phyloP scores from a whole-genome alignment of 2,888 invertebrate genomes.

The Diadromus collaris region DNA sequence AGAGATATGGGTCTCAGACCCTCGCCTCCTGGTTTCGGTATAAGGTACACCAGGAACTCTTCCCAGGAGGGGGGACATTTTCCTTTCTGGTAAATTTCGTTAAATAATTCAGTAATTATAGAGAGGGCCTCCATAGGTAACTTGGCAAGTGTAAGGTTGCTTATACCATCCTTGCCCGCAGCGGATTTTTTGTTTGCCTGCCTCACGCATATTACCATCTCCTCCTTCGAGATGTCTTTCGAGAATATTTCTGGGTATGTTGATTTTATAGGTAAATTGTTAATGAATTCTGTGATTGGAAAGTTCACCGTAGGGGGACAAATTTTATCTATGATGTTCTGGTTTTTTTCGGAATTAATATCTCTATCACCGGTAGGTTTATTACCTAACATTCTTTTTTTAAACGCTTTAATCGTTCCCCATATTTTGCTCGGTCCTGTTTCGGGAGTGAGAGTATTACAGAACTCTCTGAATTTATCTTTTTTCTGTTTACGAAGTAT shows the following conservation, averaged over 20 bases:
- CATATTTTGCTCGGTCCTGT: neutral
- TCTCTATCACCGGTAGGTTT: neutral
- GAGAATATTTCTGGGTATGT: neutral
- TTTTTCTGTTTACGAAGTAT: neutral
- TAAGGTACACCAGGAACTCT: conserved; percentile 5
- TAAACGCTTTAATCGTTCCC: neutral
- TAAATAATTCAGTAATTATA: neutral
- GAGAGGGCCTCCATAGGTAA: neutral
- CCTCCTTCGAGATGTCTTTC: neutral
- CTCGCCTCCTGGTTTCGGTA: conserved; percentile 22
- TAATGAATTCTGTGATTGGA: neutral
- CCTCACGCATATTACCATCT: neutral
- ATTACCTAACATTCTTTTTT: neutral
- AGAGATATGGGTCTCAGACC: conserved; percentile 29
- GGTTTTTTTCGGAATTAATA: neutral
- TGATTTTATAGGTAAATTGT: neutral
- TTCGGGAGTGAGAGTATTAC: neutral
- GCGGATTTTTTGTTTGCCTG: neutral
- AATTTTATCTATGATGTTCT: neutral
- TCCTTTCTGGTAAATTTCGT: neutral
- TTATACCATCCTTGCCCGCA: neutral
- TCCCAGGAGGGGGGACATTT: neutral
- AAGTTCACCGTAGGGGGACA: neutral
- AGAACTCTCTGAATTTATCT: neutral
- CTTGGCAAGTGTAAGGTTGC: neutral